Evolutionary conservation across 2,888 invertebrate genomes (phyloP).

Genomic region (Colletes collaris): DNA sequence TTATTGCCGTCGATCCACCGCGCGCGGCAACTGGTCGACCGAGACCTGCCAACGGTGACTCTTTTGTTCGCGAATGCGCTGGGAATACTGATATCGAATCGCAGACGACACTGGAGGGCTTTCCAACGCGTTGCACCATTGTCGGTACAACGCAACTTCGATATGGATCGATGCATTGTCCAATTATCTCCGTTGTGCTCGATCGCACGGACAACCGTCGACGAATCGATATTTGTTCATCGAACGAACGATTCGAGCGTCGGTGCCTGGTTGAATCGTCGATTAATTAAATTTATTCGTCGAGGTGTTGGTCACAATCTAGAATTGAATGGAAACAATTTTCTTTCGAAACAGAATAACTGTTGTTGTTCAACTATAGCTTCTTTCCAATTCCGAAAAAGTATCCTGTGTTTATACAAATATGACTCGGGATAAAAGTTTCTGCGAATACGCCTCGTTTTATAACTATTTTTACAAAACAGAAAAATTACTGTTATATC

Average conservation of each 20-base stretch:
- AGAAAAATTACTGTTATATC: too few relatives aligned
- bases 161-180: constrained; percentile 63
- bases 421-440: too few relatives aligned
- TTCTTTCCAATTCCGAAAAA: too few relatives aligned
- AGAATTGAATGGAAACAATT: too few relatives aligned
- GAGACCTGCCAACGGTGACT: neutral
- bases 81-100: constrained; percentile 56
- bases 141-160: constrained; percentile 52
- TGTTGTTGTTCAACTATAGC: too few relatives aligned
- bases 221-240: constrained; percentile 7
- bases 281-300: too few relatives aligned
- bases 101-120: constrained; percentile 47
- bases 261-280: neutral
- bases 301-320: too few relatives aligned
- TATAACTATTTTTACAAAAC: too few relatives aligned
- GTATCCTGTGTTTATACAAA: too few relatives aligned
- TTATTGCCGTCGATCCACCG: constrained; percentile 19
- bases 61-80: constrained; percentile 33
- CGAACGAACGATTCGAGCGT: constrained; percentile 2
- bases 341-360: too few relatives aligned
- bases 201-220: constrained; percentile 36
- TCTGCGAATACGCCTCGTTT: too few relatives aligned
- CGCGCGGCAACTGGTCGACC: constrained; percentile 8
- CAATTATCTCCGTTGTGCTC: constrained; percentile 57
- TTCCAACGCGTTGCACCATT: constrained; percentile 44